Base-by-base conservation (phyloP, 1,140 invertebrate species). In the Thaumatotibia leucotreta region DNA sequence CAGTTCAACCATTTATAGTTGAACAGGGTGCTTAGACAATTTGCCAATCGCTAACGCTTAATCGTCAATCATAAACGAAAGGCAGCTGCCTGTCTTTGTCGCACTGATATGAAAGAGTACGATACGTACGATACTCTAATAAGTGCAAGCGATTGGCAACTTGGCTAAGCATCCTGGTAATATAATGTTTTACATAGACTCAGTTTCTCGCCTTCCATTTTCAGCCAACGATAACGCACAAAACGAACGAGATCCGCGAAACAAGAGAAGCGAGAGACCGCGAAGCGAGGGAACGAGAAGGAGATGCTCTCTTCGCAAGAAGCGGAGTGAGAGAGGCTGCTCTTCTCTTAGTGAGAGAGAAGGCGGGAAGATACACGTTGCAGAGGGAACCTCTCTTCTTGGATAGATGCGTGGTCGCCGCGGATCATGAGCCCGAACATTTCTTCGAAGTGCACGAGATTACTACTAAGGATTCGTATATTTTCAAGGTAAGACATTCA, bases 361-460 rank as follows among this genome's bases (percentile, higher is more conserved):
- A 98, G 86, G 95, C 96, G 66, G 96, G 96, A 32, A 93, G 97
- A 79, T 97, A 97, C 83, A 95, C 96, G 52, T 92, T 97, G 52
- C 92, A 97, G 65, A 93, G 97, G 84, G 97, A 98, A 82, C 97
- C 97, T 27, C 93, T 98, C 62, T 96, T 96, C 89, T 92, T 98
- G 70, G 96, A 98, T 83, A 94, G 96, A 78, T 98, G 97, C 89
- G 96, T 98, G 66, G 95, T 98, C 39, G 96, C 96, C 74, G 95
- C 95, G 66, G 97, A 98, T 80, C 94, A 95, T 58, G 96, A 97
- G 79, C 95, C 95, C 79, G 96, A 97, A 84, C 97, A 98, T 87
- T 97, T 97, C 85, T 98, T 99, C 89, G 98, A 99, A 93, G 94
- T 99, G 74, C 97, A 98, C 89, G 97, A 99, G 91, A 94, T 98